A percentile compares a stretch with the other conserved stretches of the same genome.
phyloP scores from a whole-genome alignment of 2,797 vertebrate genomes.

The Selene dorsalis region DNA sequence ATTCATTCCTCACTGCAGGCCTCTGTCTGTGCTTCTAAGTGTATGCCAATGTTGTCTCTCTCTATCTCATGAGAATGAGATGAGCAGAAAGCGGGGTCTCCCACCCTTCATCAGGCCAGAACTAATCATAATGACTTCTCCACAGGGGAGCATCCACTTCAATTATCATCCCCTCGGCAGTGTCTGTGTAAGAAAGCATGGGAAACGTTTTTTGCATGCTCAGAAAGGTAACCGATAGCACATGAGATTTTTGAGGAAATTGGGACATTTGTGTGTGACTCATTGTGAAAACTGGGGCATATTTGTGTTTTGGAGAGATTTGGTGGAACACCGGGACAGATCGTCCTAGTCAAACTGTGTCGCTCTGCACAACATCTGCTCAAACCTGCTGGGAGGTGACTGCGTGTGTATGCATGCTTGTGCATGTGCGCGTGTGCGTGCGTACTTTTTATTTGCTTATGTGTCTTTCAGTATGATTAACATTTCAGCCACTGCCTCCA shows the following conservation, averaged over 20 bases:
- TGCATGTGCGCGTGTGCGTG: slow-evolving; percentile 18
- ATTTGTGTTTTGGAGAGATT: slow-evolving; percentile 69
- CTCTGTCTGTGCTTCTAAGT: slow-evolving; percentile 21
- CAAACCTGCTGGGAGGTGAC: slow-evolving; percentile 44
- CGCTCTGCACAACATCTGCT: slow-evolving; percentile 69
- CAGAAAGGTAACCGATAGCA: slow-evolving; percentile 51
- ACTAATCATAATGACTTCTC: slow-evolving; percentile 79
- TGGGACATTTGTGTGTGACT: slow-evolving; percentile 52
- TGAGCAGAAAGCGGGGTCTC: slow-evolving; percentile 53
- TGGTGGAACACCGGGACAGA: slow-evolving; percentile 57
- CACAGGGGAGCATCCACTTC: slow-evolving; percentile 69
- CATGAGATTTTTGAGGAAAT: slow-evolving; percentile 37
- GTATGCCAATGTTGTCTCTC: slow-evolving; percentile 23
- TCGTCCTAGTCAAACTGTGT: slow-evolving; percentile 56
- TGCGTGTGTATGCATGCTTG: slow-evolving; percentile 20
- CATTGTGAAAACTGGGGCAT: slow-evolving; percentile 64
- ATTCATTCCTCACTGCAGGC: slow-evolving; percentile 19
- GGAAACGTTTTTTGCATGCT: slow-evolving; percentile 52
- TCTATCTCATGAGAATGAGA: slow-evolving; percentile 48
- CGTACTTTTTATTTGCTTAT: slow-evolving; percentile 29
- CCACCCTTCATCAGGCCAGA: slow-evolving; percentile 69
- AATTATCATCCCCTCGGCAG: slow-evolving; percentile 67
- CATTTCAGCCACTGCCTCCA: slow-evolving; percentile 33
- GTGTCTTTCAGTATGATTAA: slow-evolving; percentile 49
- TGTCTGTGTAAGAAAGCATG: slow-evolving; percentile 53